These are phyloP conservation scores for Sinohyriopsis cumingii DNA, from an alignment of 2,888 invertebrate species.

Conservation along the genomic window DNA sequence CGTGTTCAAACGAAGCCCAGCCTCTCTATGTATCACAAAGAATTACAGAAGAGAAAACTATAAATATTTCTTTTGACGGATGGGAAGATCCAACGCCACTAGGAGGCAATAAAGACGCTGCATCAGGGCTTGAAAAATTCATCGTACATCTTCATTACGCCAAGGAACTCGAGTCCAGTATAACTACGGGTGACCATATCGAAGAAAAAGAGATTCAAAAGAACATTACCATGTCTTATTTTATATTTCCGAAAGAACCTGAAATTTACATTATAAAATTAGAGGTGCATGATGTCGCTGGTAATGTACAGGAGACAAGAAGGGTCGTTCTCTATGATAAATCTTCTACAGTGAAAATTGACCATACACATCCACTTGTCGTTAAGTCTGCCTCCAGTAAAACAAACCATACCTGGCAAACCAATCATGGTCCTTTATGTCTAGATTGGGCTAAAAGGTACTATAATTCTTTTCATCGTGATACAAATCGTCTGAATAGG, in stretches of 20 bases:
- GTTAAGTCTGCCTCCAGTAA: slow-evolving; percentile 20
- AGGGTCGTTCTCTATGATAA: slow-evolving; percentile 42
- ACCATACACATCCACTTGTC: slow-evolving; percentile 7
- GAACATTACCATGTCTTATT: slow-evolving; percentile 1
- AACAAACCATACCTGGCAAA: slow-evolving; percentile 38
- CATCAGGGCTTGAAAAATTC: slow-evolving; percentile 26
- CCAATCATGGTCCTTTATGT: slow-evolving; percentile 27
- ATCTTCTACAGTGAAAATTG: slow-evolving; percentile 12
- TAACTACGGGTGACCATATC: not conserved
- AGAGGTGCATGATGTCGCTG: slow-evolving; percentile 36
- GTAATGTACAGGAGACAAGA: slow-evolving; percentile 33
- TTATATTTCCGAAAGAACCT: slow-evolving; percentile 15
- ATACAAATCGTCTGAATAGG: slow-evolving; percentile 21
- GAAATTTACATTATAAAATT: slow-evolving; percentile 29
- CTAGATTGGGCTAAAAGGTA: slow-evolving; percentile 30
- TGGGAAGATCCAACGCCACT: slow-evolving; percentile 29
- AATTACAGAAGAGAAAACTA: slow-evolving; percentile 4
- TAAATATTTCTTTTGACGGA: slow-evolving; percentile 13
- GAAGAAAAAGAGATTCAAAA: not conserved
- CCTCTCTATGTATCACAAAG: slow-evolving; percentile 14
- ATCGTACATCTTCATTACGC: slow-evolving; percentile 19
- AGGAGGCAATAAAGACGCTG: not conserved
- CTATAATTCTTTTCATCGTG: slow-evolving; percentile 23
- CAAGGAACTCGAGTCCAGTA: not conserved
- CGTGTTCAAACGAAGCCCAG: slow-evolving; percentile 5